phyloP scores from a whole-genome alignment of 2,113 vertebrate genomes.

The Microtus ochrogaster region DNA sequence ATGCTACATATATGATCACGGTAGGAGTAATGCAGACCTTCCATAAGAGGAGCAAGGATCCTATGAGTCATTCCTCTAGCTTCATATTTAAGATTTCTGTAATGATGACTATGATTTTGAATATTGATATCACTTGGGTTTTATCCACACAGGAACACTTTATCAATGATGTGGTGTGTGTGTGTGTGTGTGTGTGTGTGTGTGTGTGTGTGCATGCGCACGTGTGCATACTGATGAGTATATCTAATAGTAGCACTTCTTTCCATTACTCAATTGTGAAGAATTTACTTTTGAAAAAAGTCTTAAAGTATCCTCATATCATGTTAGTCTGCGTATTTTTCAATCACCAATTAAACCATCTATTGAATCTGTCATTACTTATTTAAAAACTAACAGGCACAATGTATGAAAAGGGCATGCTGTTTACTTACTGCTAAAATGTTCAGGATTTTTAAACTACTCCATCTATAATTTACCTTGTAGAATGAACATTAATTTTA shows the following conservation, averaged over 20 bases:
- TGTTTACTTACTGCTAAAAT: not conserved
- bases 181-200: not conserved
- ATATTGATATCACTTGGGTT: not conserved
- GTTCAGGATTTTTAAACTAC: not conserved
- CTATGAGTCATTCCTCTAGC: too few species aligned
- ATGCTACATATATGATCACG: not conserved
- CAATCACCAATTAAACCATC: not conserved
- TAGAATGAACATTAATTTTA: not conserved
- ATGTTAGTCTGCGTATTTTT: not conserved
- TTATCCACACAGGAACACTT: not conserved
- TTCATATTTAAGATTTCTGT: not conserved
- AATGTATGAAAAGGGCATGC: not conserved
- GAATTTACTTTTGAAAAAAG: not conserved
- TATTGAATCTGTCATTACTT: not conserved
- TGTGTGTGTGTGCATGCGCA: accelerated
- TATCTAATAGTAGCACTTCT: not conserved
- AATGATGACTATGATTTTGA: not conserved
- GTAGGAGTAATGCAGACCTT: not conserved
- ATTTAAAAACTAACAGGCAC: not conserved
- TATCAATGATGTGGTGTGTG: not conserved
- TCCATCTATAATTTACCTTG: not conserved
- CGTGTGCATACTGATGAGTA: too few species aligned
- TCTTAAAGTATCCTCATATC: not conserved
- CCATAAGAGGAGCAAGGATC: not conserved
- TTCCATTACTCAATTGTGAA: not conserved